Percentiles rank a stretch among this genome's conserved stretches.
phyloP scores from a whole-genome alignment of 2,888 invertebrate genomes.

The Drosophila flavopinicola region DNA sequence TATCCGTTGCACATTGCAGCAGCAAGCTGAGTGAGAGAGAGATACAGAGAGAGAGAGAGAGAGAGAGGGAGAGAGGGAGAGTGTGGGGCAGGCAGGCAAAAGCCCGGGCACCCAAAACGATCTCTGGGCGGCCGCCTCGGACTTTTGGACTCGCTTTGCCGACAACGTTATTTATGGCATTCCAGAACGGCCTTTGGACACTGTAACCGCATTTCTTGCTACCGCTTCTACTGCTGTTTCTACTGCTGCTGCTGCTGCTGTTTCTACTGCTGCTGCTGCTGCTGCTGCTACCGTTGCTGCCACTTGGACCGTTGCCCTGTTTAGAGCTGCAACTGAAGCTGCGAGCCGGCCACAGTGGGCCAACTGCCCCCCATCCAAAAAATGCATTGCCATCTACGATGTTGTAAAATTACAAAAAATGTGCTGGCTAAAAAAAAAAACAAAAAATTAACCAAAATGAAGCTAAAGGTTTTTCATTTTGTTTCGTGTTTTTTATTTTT shows the following conservation, averaged over 20 bases:
- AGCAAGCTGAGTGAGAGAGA: conserved; percentile 5
- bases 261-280: conserved; percentile 6
- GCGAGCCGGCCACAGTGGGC: conserved; percentile 16
- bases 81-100: conserved; percentile 13
- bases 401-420: conserved; percentile 72
- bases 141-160: conserved; percentile 59
- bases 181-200: conserved; percentile 81
- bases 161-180: conserved; percentile 81
- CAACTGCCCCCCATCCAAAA: conserved; percentile 49
- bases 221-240: conserved; percentile 22
- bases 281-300: conserved; percentile 33
- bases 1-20: conserved; percentile 54
- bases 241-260: conserved; percentile 4
- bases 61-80: no score
- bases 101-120: conserved; percentile 35
- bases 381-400: conserved; percentile 54
- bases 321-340: conserved; percentile 51
- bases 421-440: conserved; percentile 62
- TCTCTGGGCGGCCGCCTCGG: conserved; percentile 45
- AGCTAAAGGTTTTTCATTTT: conserved; percentile 46
- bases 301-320: conserved; percentile 72
- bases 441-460: conserved; percentile 73
- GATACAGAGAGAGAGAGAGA: no score
- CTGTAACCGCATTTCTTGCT: conserved; percentile 80
- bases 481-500: neutral